A percentile compares a stretch with the other conserved stretches of the same genome.
Evolutionary conservation across 1,140 invertebrate species (phyloP).

Genomic region (Xylocopa sonorina): DNA sequence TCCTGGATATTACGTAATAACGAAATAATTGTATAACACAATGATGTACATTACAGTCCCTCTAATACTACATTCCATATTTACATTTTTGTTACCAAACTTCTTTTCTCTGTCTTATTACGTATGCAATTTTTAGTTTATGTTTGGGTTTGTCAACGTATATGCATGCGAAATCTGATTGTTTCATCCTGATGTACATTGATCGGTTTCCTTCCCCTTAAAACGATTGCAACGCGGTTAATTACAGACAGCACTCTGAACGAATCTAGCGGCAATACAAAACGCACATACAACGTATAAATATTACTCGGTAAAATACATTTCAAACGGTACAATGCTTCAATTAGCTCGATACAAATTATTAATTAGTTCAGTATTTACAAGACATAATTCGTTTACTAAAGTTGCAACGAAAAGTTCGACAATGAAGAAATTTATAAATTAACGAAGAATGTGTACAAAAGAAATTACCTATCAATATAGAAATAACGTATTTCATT

Average conservation of each 20-base stretch:
- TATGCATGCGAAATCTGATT: slow-evolving; percentile 7
- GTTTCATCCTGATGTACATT: background rate
- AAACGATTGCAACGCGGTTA: background rate
- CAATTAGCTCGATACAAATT: slow-evolving; percentile 7
- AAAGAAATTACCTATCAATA: slow-evolving; percentile 5
- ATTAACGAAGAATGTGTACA: slow-evolving; percentile 14
- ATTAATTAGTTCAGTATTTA: slow-evolving; percentile 16
- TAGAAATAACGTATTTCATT: slow-evolving; percentile 10
- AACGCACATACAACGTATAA: background rate
- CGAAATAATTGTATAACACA: slow-evolving; percentile 42
- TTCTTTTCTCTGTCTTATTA: slow-evolving; percentile 15
- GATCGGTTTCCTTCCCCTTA: background rate
- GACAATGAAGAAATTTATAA: slow-evolving; percentile 10
- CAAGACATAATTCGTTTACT: slow-evolving; percentile 14
- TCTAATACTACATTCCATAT: slow-evolving; percentile 16
- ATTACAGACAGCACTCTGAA: background rate
- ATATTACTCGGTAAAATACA: slow-evolving; percentile 7
- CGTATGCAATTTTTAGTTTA: slow-evolving; percentile 2
- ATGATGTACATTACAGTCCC: slow-evolving; percentile 21
- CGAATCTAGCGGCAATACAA: slow-evolving; percentile 8
- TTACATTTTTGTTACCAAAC: slow-evolving; percentile 45
- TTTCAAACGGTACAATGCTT: background rate
- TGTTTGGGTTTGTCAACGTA: background rate
- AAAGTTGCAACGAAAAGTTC: slow-evolving; percentile 44
- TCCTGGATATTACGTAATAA: slow-evolving; percentile 20